Evolutionary conservation across 2,113 vertebrate species (phyloP), one percentile per base, ranked within the genome.

Genomic region (Engystomops pustulosus): DNA sequence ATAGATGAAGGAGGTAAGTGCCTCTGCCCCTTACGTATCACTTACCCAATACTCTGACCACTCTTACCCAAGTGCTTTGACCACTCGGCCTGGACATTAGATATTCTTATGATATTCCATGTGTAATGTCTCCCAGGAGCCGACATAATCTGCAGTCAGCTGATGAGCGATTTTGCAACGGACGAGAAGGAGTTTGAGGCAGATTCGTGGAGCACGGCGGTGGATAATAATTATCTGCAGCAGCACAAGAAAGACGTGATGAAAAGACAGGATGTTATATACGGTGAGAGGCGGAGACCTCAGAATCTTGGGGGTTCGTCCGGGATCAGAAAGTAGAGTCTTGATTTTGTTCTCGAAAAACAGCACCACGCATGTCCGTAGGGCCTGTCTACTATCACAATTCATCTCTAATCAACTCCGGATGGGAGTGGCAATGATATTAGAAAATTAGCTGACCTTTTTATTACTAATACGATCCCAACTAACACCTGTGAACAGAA

Each of bases 231-330:
- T 71, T 98, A 94, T 90, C 86, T 98, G 58, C 96, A 98, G 89
- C 92, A 94, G 49, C 97, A 96, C 51, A 93, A 94, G 79, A 97
- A 97, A 90, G 96, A 97, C 0, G 88, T 96, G 76, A 98, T 98
- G 94, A 98, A 98, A 81, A 92, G 96, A 34, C 97, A 98, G 89
- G 97, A 98, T 0, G 97, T 98, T 89, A 97, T 98, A 86, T 98
- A 97, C 0, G 97, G 97, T 98, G 88, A 90, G 89, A 14, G 20
- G 2, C 6, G 1, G 60, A 36, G 12, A 8, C 6, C 3, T 18
- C 4, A 51, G 2, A 47, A 41, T 41, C 2, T 25, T 25, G 11
- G 38, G 36, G 18, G 7, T 11, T 44, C 2, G 36, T 25, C 25
- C 25, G 58, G 23, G 58, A 60, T 30, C 0, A 27, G 10, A 27